A percentile compares a stretch with the other conserved stretches of the same genome.
Conservation (phyloP, 1,140 invertebrate genomes). For the Dermatophagoides farinae region DNA sequence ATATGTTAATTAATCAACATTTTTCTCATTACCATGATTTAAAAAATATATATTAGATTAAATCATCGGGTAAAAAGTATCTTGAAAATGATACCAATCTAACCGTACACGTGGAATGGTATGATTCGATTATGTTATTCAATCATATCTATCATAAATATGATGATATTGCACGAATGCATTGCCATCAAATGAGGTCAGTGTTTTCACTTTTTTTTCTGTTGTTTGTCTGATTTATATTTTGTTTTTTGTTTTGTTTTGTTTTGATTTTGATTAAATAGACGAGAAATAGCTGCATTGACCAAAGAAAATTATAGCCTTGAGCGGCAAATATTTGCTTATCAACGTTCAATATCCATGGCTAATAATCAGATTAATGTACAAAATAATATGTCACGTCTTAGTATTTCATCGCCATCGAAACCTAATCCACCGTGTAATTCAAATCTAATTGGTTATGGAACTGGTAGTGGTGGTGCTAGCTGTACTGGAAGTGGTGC, state of each 20-base stretch:
- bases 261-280: constrained; percentile 23
- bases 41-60: constrained; percentile 15
- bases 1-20: neutral
- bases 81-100: constrained; percentile 52
- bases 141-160: constrained; percentile 67
- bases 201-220: neutral
- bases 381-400: neutral
- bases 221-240: neutral
- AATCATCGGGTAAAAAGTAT: constrained; percentile 26
- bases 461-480: no score
- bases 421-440: neutral
- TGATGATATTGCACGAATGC: constrained; percentile 57
- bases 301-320: constrained; percentile 67
- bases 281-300: constrained; percentile 54
- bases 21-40: neutral
- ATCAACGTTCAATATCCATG: constrained; percentile 47
- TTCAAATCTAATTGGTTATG: no score
- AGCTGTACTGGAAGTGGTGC: neutral
- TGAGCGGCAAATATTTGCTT: constrained; percentile 64
- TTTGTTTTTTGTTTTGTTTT: neutral
- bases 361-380: constrained; percentile 26
- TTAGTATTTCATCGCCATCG: constrained; percentile 1
- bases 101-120: constrained; percentile 60
- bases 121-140: constrained; percentile 59
- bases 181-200: constrained; percentile 69